Conservation (phyloP, 2,888 invertebrate species). For the Cryptus armator region DNA sequence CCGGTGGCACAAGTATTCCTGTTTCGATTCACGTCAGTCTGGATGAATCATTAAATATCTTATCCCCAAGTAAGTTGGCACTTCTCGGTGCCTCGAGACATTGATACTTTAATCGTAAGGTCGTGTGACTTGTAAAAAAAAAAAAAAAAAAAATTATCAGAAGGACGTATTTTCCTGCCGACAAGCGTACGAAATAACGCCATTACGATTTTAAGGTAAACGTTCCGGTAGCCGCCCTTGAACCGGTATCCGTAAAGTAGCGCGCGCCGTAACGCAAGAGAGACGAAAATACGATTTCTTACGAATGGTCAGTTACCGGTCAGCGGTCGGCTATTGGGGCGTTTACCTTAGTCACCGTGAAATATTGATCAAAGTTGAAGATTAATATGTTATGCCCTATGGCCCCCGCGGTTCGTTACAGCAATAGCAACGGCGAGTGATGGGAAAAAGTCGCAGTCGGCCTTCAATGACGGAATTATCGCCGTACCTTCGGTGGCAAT, state of each 20-base stretch:
- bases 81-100: neutral
- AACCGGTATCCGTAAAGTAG: too few relatives aligned
- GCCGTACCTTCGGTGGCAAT: slow-evolving; percentile 55
- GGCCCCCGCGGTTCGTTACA: neutral
- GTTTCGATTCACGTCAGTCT: slow-evolving; percentile 59
- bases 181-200: too few relatives aligned
- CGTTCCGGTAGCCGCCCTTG: too few relatives aligned
- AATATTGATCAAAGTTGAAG: neutral
- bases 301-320: too few relatives aligned
- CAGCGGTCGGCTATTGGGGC: too few relatives aligned
- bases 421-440: neutral
- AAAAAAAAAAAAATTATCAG: neutral
- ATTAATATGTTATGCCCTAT: neutral
- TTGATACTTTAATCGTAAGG: too few relatives aligned
- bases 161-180: too few relatives aligned
- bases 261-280: too few relatives aligned
- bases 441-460: neutral
- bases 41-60: slow-evolving; percentile 8
- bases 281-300: too few relatives aligned
- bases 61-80: slow-evolving; percentile 6
- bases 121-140: too few relatives aligned
- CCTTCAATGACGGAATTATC: slow-evolving; percentile 58
- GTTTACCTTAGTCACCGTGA: too few relatives aligned
- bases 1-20: slow-evolving; percentile 73
- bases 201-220: too few relatives aligned